Base-by-base conservation (phyloP, 2,113 vertebrate species). In the Eubucco bourcierii region DNA sequence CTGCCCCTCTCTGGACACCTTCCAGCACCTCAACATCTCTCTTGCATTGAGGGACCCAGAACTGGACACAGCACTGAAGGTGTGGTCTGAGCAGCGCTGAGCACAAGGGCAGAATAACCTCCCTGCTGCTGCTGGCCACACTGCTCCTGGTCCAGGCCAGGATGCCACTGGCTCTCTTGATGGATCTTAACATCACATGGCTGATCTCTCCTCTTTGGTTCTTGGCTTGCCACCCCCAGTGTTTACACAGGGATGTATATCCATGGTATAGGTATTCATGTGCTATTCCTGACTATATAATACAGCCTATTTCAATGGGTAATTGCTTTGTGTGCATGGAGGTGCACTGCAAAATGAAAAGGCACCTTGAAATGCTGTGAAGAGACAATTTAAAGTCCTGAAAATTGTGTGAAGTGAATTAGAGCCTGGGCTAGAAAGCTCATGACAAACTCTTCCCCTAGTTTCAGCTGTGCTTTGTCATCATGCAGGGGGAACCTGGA, bases 341-440 rank as follows among this genome's bases (percentile, higher is more conserved):
- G 33, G 9, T 41, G 37, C 4, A 5, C 3, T 10, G 73, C 25
- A 52, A 87, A 84, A 79, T 33, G 60, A 59, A 75, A 89, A 89
- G 47, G 15, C 60, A 81, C 71, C 71, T 59, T 82, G 74, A 87
- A 79, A 70, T 37, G 34, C 37, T 81, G 80, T n/a, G 66, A 89
- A 84, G 80, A 88, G 61, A 52, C 39, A 39, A 52, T 84, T 88
- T 81, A 63, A 84, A 33, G 83, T 50, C 55, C 52, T 75, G 29
- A 79, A 70, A 90, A 66, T 7, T 77, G 56, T 74, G 63, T 19
- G 39, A 86, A 95, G 90, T 63, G 64, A 80, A 86, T 90, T 91
- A 84, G 47, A 88, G 47, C 46, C 6, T 3, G 14, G 27, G 52
- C 83, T 84, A 78, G 82, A 75, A 90, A 80, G 63, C 66, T 83